phyloP scores from a whole-genome alignment of 2,113 vertebrate species.

The Coptodon rendalli region DNA sequence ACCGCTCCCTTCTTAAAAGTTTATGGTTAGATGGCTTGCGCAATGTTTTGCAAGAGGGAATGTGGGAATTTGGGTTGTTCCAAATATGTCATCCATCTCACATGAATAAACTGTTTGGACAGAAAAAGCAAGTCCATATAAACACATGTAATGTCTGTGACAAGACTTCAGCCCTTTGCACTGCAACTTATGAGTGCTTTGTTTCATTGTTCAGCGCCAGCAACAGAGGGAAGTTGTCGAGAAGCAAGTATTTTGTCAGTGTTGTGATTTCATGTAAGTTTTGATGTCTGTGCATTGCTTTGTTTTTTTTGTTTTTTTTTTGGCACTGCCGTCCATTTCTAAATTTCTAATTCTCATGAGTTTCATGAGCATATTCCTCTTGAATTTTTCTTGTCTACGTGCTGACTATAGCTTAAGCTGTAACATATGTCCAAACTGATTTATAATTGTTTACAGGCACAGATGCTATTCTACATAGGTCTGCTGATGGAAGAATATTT shows the following conservation, averaged over 20 bases:
- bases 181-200: constrained; percentile 4
- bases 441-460: constrained; percentile 3
- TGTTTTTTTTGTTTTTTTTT: neutral
- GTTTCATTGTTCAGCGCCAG: constrained; percentile 20
- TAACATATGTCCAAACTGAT: constrained; percentile 16
- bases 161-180: constrained; percentile 1
- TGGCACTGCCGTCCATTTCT: neutral
- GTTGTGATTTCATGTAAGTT: neutral
- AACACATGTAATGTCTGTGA: neutral
- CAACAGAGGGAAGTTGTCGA: neutral
- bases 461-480: constrained; percentile 10
- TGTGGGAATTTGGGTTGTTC: constrained; percentile 35
- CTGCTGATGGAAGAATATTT: constrained; percentile 24
- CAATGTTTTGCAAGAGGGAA: constrained; percentile 20
- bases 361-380: neutral
- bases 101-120: constrained; percentile 53
- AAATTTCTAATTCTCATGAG: neutral
- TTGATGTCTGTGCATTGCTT: constrained; percentile 16
- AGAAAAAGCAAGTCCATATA: constrained; percentile 9
- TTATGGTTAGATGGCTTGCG: constrained; percentile 18
- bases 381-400: neutral
- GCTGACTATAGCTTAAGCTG: constrained; percentile 1
- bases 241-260: neutral
- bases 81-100: constrained; percentile 40
- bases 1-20: constrained; percentile 12